Evolutionary conservation across 2,888 invertebrate genomes (phyloP), one percentile per base, ranked within the genome.

Genomic region (Carcina quercana): DNA sequence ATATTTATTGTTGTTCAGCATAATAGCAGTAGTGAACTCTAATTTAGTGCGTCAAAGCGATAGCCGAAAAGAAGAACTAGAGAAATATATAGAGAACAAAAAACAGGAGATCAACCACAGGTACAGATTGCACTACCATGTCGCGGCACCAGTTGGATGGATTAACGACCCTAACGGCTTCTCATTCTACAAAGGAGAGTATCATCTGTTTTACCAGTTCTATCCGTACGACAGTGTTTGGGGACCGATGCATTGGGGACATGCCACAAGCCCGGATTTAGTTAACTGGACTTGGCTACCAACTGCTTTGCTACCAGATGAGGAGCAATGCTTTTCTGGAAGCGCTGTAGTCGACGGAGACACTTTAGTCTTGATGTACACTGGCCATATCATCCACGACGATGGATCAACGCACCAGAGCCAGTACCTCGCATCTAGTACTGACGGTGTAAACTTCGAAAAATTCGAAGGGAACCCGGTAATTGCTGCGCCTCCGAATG

Each of bases 141-240:
- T 80, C 2, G 53, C 63, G 0, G 71, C 74, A 0, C 83, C 80
- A 0, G 75, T 80, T 0, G 86, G 86, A 8, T 87, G 87, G 87
- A 78, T 86, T 54, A 87, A 87, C 44, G 87, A 87, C 35, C 87
- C 87, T 0, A 87, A 87, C 37, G 87, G 87, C 5, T 80, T 87
- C 47, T 73, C 82, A 0, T 83, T 60, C 44, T 79, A 69, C 50
- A 71, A 79, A 25, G 85, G 83, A 10, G 63, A 78, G 43, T 87
- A 75, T 37, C 86, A 87, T 42, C 50, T 86, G 1, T 86, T 86
- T 53, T 86, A 79, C 42, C 87, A 87, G 47, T 83, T 70, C 40
- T 79, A 86, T 40, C 86, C 86, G 0, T 73, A 80, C 32, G 72
- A 68, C 17, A 65, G 73, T 13, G 46, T 54, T 1, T 80, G 75